phyloP scores from a whole-genome alignment of 2,113 vertebrate species.

The Osmerus eperlanus region DNA sequence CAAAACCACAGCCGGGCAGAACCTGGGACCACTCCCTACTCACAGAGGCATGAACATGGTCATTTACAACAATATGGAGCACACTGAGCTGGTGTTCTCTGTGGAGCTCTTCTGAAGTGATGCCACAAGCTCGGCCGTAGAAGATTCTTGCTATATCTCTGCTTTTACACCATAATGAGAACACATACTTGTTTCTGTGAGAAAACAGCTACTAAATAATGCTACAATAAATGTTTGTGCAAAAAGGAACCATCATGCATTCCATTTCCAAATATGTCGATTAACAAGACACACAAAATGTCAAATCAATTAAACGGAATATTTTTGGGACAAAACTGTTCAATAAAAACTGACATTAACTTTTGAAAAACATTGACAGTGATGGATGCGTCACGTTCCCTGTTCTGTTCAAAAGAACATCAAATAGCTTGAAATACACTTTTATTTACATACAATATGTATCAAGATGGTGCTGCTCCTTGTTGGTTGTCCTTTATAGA shows the following conservation, averaged over 20 bases:
- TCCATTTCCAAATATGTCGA: too few relatives aligned
- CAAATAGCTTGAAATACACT: constrained; percentile 45
- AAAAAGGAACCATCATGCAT: too few relatives aligned
- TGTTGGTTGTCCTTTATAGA: constrained; percentile 44
- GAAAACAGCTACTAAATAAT: constrained; percentile 30
- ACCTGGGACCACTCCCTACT: constrained; percentile 56
- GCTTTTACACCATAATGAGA: too few relatives aligned
- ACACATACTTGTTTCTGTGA: too few relatives aligned
- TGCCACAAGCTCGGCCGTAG: too few relatives aligned
- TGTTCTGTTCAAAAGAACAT: constrained; percentile 52
- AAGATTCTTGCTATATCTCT: too few relatives aligned
- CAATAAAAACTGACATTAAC: constrained; percentile 13
- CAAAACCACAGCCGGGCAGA: constrained; percentile 52
- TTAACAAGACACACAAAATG: constrained; percentile 28
- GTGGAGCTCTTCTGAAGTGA: neutral
- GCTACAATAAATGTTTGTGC: neutral
- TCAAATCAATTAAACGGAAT: neutral
- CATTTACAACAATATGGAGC: constrained; percentile 46
- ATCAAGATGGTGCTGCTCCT: constrained; percentile 33
- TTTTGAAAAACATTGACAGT: constrained; percentile 41
- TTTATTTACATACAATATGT: constrained; percentile 49
- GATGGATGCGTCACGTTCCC: constrained; percentile 54
- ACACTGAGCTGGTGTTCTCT: constrained; percentile 26
- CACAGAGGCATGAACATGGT: constrained; percentile 36
- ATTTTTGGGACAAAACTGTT: neutral